These are phyloP conservation scores for Neomonachus schauinslandi DNA, from an alignment of 2,113 vertebrate genomes.

Conservation along the genomic window DNA sequence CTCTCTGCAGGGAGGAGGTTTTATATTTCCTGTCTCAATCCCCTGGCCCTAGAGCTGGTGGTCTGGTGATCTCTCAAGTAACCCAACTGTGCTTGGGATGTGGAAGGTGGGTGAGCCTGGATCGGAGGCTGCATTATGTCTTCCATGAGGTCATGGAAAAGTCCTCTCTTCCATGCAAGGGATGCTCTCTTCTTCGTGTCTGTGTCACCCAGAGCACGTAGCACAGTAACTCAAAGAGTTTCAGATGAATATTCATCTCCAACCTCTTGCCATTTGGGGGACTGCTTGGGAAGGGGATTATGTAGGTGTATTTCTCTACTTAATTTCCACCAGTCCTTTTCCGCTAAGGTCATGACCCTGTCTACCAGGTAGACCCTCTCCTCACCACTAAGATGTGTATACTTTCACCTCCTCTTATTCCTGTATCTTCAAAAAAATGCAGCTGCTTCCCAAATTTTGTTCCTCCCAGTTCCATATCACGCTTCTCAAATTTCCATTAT, in stretches of 20 bases:
- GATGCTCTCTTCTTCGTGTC: neutral
- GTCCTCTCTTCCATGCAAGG: neutral
- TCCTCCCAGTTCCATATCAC: neutral
- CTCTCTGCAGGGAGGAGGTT: neutral
- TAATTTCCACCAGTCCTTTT: neutral
- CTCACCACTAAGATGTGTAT: neutral
- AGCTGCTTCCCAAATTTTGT: neutral
- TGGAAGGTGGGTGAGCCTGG: accelerated
- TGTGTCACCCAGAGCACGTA: neutral
- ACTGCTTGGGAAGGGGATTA: too few relatives aligned
- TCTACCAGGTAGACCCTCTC: neutral
- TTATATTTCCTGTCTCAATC: neutral
- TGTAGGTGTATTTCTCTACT: neutral
- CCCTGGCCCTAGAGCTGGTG: neutral
- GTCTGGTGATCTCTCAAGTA: neutral
- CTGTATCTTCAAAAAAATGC: neutral
- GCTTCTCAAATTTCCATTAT: neutral
- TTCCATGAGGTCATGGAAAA: neutral
- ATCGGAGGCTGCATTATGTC: neutral
- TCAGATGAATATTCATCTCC: neutral
- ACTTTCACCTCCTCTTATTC: neutral
- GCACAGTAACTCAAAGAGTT: neutral
- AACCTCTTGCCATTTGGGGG: neutral
- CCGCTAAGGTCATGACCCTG: neutral
- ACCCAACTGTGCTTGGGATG: neutral